Percentiles rank a stretch among this genome's conserved stretches.
Evolutionary conservation across 2,797 vertebrate genomes (phyloP).

Genomic region (Gymnoscopelus braueri): DNA sequence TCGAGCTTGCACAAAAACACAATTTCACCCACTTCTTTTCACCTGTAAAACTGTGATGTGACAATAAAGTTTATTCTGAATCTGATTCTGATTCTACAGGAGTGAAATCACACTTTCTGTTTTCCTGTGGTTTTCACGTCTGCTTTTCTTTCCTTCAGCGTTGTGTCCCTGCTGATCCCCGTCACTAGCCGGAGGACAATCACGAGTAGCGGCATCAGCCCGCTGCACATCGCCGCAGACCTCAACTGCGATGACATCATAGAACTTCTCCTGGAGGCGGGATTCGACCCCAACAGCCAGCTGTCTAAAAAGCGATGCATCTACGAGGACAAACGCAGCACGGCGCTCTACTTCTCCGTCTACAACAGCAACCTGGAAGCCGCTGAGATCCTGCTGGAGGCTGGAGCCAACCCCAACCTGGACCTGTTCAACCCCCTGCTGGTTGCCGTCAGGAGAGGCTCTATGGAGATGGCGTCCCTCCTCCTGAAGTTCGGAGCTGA

Average conservation of each 20-base stretch:
- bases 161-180: conserved; percentile 80
- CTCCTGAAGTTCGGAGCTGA: conserved; percentile 87
- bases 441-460: conserved; percentile 86
- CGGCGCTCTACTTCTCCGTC: conserved; percentile 86
- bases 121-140: no score
- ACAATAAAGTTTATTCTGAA: background rate
- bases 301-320: conserved; percentile 85
- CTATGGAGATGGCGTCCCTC: conserved; percentile 83
- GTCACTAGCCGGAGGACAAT: conserved; percentile 84
- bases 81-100: background rate
- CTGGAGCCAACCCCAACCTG: conserved; percentile 87
- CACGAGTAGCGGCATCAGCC: conserved; percentile 86
- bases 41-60: background rate
- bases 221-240: conserved; percentile 89
- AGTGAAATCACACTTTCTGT: background rate
- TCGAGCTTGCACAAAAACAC: no score
- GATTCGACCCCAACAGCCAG: conserved; percentile 84
- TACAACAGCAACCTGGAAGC: conserved; percentile 85
- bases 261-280: conserved; percentile 84
- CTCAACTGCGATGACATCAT: conserved; percentile 84
- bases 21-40: background rate
- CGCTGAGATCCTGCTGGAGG: conserved; percentile 83
- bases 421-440: conserved; percentile 89
- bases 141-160: conserved; percentile 24
- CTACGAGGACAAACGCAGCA: conserved; percentile 88